Conservation (phyloP, 2,113 vertebrate species). For the human region GRCh38 chr4:168417001-168417500, state of each 20-base stretch:
- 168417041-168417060: background rate
- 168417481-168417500: background rate
- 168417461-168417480: background rate
- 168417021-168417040: background rate
- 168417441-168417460: background rate
- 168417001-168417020: background rate
- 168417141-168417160: background rate
- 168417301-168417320: background rate
- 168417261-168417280: background rate
- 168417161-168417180: background rate
- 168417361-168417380: background rate
- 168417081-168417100: background rate
- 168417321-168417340: background rate
- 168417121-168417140: background rate
- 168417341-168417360: background rate
- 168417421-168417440: background rate
- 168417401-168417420: background rate
- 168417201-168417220: background rate
- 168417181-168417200: background rate
- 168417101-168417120: background rate
- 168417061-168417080: background rate
- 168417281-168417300: background rate
- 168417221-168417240: background rate
- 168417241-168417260: background rate
- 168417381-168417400: background rate